These are phyloP conservation scores for Zaprionus kolodkinae DNA, from an alignment of 1,140 invertebrate genomes.

Conservation along the genomic window DNA sequence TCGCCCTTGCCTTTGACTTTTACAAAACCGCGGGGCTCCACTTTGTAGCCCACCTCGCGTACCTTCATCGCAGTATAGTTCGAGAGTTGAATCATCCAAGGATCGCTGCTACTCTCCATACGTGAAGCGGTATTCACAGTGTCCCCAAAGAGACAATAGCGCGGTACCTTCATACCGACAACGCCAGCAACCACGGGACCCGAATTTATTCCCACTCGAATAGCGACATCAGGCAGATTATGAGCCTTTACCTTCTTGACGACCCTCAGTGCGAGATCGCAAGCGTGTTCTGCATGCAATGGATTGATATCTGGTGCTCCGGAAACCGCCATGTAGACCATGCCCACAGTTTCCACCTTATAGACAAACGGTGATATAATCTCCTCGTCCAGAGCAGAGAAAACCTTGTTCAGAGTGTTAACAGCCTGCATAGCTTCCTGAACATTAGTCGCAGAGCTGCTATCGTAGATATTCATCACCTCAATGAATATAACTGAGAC, in stretches of 20 bases:
- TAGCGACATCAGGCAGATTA: slow-evolving; percentile 86
- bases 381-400: slow-evolving; percentile 90
- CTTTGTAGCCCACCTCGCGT: slow-evolving; percentile 85
- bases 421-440: slow-evolving; percentile 93
- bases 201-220: slow-evolving; percentile 89
- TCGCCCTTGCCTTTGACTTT: slow-evolving; percentile 95
- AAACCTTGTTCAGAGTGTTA: slow-evolving; percentile 93
- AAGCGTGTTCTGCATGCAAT: slow-evolving; percentile 92
- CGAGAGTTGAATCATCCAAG: slow-evolving; percentile 84
- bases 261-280: slow-evolving; percentile 89
- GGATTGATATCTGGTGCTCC: slow-evolving; percentile 91
- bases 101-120: slow-evolving; percentile 87
- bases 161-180: slow-evolving; percentile 89
- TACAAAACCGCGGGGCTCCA: slow-evolving; percentile 88
- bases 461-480: slow-evolving; percentile 82
- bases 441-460: slow-evolving; percentile 83
- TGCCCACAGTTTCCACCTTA: slow-evolving; percentile 94
- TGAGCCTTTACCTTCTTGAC: slow-evolving; percentile 87
- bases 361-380: slow-evolving; percentile 79
- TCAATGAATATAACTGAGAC: slow-evolving; percentile 86
- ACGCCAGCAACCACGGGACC: slow-evolving; percentile 92
- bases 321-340: slow-evolving; percentile 94
- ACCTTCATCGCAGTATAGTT: slow-evolving; percentile 80
- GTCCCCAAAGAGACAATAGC: slow-evolving; percentile 94
- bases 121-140: slow-evolving; percentile 94